A percentile compares a stretch with the other conserved stretches of the same genome.
Evolutionary conservation across 2,113 vertebrate genomes (phyloP).

Genomic region (Oryzias melastigma): DNA sequence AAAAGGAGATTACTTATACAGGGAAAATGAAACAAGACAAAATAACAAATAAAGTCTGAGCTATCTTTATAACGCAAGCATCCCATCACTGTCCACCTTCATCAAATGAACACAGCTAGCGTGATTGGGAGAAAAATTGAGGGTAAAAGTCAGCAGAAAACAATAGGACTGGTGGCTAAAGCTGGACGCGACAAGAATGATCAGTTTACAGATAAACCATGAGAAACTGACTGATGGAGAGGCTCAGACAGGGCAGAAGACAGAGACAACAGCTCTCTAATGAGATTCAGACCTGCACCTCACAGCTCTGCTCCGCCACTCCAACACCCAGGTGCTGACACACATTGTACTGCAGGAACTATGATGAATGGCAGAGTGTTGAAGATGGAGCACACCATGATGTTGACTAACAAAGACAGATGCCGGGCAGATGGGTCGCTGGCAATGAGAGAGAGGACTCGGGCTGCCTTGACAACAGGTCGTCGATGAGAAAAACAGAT

Average conservation of each 20-base stretch:
- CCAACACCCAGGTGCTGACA: slow-evolving; percentile 54
- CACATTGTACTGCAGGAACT: slow-evolving; percentile 38
- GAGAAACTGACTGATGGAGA: slow-evolving; percentile 38
- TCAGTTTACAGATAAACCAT: slow-evolving; percentile 46
- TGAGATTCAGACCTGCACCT: slow-evolving; percentile 55
- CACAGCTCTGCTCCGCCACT: slow-evolving; percentile 39
- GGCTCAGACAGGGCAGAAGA: slow-evolving; percentile 48
- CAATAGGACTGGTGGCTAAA: slow-evolving; percentile 28
- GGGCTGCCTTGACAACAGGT: slow-evolving; percentile 59
- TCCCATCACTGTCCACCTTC: slow-evolving; percentile 7
- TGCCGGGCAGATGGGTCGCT: slow-evolving; percentile 57
- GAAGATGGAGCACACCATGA: slow-evolving; percentile 65
- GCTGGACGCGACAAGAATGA: slow-evolving; percentile 32
- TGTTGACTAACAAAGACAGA: slow-evolving; percentile 74
- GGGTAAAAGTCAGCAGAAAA: slow-evolving; percentile 16
- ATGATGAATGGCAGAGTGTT: slow-evolving; percentile 56
- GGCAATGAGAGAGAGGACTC: slow-evolving; percentile 67
- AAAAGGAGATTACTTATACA: slow-evolving; percentile 2
- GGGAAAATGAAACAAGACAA: slow-evolving; percentile 12
- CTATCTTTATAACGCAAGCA: slow-evolving; percentile 21
- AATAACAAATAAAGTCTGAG: slow-evolving; percentile 8
- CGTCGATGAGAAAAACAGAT: slow-evolving; percentile 48
- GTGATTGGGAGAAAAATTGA: slow-evolving; percentile 19
- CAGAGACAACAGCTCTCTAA: slow-evolving; percentile 50
- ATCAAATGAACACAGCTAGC: slow-evolving; percentile 20